Evolutionary conservation across 2,888 invertebrate genomes (phyloP).

Genomic region (Chromoteleia sp.): DNA sequence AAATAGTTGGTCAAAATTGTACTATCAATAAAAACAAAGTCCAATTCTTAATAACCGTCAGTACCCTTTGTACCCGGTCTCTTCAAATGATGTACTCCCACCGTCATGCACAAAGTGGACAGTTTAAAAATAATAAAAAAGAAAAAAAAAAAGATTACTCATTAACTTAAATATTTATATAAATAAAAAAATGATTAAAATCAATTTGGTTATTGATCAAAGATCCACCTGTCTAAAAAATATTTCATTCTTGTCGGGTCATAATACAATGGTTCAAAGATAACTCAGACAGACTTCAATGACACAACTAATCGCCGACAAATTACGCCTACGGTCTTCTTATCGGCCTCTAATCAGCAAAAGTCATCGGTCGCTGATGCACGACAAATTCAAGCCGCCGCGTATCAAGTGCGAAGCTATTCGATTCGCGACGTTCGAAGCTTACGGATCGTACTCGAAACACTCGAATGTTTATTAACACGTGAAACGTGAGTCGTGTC

Average conservation of each 20-base stretch:
- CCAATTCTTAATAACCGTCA: no score
- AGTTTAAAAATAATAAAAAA: no score
- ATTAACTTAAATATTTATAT: not conserved
- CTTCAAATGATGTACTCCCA: no score
- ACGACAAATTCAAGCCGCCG: constrained; percentile 9
- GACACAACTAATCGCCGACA: constrained; percentile 8
- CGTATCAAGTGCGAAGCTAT: not conserved
- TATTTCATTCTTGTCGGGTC: not conserved
- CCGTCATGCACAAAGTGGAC: no score
- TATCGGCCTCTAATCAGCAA: constrained; percentile 18
- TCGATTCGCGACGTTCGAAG: constrained; percentile 7
- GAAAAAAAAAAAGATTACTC: not conserved
- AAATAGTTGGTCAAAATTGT: no score
- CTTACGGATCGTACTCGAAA: constrained; percentile 1
- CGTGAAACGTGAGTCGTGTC: constrained; percentile 5
- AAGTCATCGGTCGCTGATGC: constrained; percentile 27
- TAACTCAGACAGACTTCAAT: constrained; percentile 8
- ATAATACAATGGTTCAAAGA: constrained; percentile 24
- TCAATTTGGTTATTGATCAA: not conserved
- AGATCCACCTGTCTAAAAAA: constrained; percentile 5
- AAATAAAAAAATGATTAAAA: not conserved
- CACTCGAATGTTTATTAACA: not conserved
- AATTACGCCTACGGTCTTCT: constrained; percentile 20
- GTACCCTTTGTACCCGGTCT: no score
- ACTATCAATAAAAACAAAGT: no score